phyloP scores from a whole-genome alignment of 2,113 vertebrate species.

The Nyctibius bracteatus region DNA sequence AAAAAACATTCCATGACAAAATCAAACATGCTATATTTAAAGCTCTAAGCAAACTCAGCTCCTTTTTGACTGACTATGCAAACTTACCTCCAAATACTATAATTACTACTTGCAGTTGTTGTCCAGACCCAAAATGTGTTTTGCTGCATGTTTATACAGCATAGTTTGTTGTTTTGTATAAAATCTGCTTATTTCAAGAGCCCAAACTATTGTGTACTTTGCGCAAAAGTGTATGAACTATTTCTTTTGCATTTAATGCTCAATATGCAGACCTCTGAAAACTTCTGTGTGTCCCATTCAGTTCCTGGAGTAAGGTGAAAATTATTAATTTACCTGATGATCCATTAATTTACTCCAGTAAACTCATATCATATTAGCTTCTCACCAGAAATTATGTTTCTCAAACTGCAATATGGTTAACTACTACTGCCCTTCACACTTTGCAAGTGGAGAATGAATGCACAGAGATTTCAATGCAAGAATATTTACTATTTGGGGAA shows the following conservation, averaged over 20 bases:
- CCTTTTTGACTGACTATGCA: not conserved
- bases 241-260: not conserved
- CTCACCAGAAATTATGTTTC: not conserved
- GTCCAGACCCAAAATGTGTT: not conserved
- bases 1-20: not conserved
- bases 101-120: not conserved
- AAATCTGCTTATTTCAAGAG: not conserved
- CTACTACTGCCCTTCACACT: not conserved
- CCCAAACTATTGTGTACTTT: not conserved
- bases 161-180: not conserved
- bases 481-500: not conserved
- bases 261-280: not conserved
- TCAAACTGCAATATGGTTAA: not conserved
- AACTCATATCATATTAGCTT: not conserved
- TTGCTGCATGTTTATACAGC: not conserved
- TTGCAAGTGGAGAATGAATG: not conserved
- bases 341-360: not conserved
- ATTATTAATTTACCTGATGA: not conserved
- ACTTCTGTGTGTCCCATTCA: not conserved
- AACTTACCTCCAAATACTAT: not conserved
- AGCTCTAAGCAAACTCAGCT: not conserved
- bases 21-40: fast-evolving
- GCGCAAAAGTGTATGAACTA: not conserved
- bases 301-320: not conserved
- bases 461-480: not conserved